phyloP scores from a whole-genome alignment of 2,113 vertebrate species.

The Platysteira castanea region DNA sequence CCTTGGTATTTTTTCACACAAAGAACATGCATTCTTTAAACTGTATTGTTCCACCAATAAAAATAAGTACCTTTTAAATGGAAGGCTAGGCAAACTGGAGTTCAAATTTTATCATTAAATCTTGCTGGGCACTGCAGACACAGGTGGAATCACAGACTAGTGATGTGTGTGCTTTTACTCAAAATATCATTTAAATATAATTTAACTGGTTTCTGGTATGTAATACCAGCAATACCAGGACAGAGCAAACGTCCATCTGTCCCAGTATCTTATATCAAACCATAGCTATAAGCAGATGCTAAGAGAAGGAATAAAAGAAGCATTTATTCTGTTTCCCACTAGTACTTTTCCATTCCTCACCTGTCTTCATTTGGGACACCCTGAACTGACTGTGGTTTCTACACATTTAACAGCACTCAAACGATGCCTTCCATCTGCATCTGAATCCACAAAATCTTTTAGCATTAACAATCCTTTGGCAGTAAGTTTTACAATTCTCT shows the following conservation, averaged over 20 bases:
- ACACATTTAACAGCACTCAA: neutral
- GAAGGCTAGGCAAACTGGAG: neutral
- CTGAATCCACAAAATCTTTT: neutral
- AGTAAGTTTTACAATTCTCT: neutral
- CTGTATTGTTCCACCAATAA: neutral
- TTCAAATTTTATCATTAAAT: neutral
- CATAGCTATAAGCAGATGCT: neutral
- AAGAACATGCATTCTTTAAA: neutral
- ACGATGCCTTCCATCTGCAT: neutral
- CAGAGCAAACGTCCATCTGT: constrained; percentile 12
- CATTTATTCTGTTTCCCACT: constrained; percentile 1
- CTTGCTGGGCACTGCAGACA: neutral
- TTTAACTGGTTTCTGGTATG: neutral
- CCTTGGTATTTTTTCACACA: neutral
- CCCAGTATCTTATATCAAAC: constrained; percentile 28
- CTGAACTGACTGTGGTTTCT: neutral
- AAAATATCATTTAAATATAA: neutral
- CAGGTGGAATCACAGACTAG: neutral
- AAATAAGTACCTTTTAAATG: neutral
- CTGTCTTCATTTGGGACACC: neutral
- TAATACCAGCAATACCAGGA: neutral
- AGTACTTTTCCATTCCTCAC: neutral
- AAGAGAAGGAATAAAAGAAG: constrained; percentile 8
- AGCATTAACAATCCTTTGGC: neutral
- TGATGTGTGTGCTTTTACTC: neutral